Conservation (phyloP, 1,140 invertebrate species). For the Drosophila albomicans region DNA sequence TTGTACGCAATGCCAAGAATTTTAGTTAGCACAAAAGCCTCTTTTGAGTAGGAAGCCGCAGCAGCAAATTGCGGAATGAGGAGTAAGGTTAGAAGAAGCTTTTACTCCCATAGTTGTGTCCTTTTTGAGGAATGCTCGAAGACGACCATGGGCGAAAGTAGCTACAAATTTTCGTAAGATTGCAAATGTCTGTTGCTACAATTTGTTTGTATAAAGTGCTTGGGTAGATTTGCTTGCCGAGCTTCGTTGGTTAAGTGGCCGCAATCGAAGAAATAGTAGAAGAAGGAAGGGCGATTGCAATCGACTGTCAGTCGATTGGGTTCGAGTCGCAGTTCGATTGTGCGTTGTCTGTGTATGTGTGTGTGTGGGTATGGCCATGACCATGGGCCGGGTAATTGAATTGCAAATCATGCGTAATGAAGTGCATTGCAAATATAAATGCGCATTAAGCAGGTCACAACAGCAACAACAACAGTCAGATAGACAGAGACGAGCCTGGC, state of each 20-base stretch:
- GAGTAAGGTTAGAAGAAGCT: too few species aligned
- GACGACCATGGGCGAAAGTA: too few species aligned
- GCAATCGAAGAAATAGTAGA: neutral
- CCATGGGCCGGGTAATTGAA: conserved; percentile 71
- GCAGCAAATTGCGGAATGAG: too few species aligned
- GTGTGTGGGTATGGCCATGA: conserved; percentile 9
- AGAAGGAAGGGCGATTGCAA: neutral
- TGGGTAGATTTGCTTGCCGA: too few species aligned
- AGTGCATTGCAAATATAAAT: conserved; percentile 73
- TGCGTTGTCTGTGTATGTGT: neutral
- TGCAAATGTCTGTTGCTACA: too few species aligned
- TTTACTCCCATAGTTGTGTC: too few species aligned
- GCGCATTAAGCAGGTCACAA: conserved; percentile 49
- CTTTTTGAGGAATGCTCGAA: too few species aligned
- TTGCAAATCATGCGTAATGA: conserved; percentile 81
- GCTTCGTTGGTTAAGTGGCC: neutral
- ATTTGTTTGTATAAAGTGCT: too few species aligned
- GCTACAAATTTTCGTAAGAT: too few species aligned
- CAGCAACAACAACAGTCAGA: conserved; percentile 14
- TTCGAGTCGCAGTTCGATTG: neutral
- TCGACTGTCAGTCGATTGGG: neutral
- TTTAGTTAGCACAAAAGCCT: too few species aligned
- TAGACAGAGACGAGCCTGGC: neutral
- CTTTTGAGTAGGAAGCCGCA: too few species aligned
- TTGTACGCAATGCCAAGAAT: too few species aligned